These are phyloP conservation scores for Oscheius onirici DNA, from an alignment of 2,888 invertebrate species.

Conservation along the genomic window DNA sequence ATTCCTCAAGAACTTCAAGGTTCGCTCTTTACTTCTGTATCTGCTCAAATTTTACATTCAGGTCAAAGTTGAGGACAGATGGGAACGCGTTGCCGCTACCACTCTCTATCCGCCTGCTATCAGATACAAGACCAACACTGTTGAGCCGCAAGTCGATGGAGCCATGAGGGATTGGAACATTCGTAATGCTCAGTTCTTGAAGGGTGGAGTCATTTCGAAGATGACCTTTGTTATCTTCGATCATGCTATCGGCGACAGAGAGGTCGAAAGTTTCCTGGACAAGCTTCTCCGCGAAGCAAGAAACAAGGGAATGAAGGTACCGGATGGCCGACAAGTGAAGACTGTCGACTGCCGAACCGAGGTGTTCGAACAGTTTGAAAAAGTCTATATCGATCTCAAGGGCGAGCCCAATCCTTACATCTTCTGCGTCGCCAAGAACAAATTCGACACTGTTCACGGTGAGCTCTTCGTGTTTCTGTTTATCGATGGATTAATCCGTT, in stretches of 20 bases:
- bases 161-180: slow-evolving; percentile 4
- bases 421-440: slow-evolving; percentile 39
- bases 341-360: background rate
- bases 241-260: background rate
- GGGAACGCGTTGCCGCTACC: background rate
- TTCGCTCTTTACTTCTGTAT: background rate
- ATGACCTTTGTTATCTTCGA: slow-evolving; percentile 27
- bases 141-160: slow-evolving; percentile 21
- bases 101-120: slow-evolving; percentile 22
- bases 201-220: background rate
- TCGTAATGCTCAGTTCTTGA: background rate
- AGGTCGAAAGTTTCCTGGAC: background rate
- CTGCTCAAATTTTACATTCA: background rate
- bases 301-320: background rate
- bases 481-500: background rate
- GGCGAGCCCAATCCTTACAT: slow-evolving; percentile 12
- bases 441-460: slow-evolving; percentile 41
- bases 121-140: background rate
- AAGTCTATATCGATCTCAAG: background rate
- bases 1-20: slow-evolving; percentile 22
- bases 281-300: background rate
- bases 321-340: background rate
- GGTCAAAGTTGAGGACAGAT: background rate
- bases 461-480: background rate
- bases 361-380: background rate